Conservation (phyloP, 1,140 invertebrate genomes). For the Atta colombica region DNA sequence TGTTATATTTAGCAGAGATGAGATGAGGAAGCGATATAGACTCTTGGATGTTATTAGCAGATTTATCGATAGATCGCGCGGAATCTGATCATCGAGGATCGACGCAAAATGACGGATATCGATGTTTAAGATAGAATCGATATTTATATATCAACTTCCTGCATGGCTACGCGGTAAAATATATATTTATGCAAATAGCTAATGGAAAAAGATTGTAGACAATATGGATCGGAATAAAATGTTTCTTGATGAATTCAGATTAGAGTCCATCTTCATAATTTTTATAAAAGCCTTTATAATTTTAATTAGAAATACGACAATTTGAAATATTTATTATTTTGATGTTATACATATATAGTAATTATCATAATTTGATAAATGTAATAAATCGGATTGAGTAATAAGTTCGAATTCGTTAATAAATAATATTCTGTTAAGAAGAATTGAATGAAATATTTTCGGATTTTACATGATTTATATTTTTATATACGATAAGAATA, state of each 20-base stretch:
- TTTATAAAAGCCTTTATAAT: neutral
- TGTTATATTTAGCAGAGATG: constrained; percentile 47
- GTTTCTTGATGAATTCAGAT: neutral
- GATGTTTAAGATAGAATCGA: constrained; percentile 35
- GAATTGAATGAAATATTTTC: neutral
- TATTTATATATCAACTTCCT: neutral
- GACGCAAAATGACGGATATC: constrained; percentile 1
- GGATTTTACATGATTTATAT: neutral
- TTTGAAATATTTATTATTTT: neutral
- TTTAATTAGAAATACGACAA: neutral
- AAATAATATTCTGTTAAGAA: constrained; percentile 7
- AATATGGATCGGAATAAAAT: neutral
- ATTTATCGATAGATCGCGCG: constrained; percentile 37
- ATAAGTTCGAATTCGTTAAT: neutral
- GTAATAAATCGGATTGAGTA: neutral
- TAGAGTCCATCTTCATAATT: neutral
- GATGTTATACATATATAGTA: neutral
- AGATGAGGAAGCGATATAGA: neutral
- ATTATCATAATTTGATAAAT: neutral
- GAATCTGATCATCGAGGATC: neutral
- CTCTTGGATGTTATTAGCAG: constrained; percentile 44
- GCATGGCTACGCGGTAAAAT: neutral
- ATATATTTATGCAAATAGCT: constrained; percentile 4
- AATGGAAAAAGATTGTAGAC: constrained; percentile 12
- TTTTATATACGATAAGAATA: neutral